Percentiles rank a stretch among this genome's conserved stretches.
These are phyloP conservation scores for Heliconius melpomene DNA, from an alignment of 1,140 invertebrate genomes.

Conservation along the genomic window DNA sequence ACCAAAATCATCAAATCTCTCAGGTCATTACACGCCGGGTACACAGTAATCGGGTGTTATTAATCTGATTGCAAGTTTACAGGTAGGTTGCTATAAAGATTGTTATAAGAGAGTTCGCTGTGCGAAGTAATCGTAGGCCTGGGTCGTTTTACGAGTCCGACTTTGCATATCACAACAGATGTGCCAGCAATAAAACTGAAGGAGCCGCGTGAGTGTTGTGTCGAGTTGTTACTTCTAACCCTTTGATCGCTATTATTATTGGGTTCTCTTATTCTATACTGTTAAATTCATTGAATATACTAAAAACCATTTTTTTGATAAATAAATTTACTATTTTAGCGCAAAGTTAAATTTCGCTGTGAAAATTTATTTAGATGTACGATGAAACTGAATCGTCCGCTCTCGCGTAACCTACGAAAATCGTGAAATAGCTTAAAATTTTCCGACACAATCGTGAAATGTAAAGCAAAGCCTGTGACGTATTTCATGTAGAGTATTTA, in stretches of 20 bases:
- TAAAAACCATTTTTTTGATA: not conserved
- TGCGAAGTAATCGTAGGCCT: conserved; percentile 61
- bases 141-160: conserved; percentile 63
- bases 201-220: conserved; percentile 53
- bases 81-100: conserved; percentile 67
- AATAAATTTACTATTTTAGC: not conserved
- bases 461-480: conserved; percentile 45
- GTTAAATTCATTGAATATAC: not conserved
- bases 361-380: conserved; percentile 26
- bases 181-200: conserved; percentile 67
- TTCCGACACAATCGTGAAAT: conserved; percentile 44
- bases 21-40: conserved; percentile 27
- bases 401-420: conserved; percentile 41
- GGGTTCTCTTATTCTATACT: conserved; percentile 27
- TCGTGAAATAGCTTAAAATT: conserved; percentile 48
- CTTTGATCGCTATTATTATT: conserved; percentile 37
- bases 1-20: conserved; percentile 31
- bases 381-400: conserved; percentile 33
- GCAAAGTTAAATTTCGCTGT: conserved; percentile 10
- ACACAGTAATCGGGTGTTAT: conserved; percentile 55
- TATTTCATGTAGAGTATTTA: conserved; percentile 49
- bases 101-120: conserved; percentile 67
- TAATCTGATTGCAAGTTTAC: conserved; percentile 63
- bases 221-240: conserved; percentile 38
- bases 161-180: conserved; percentile 72